Conservation (phyloP, 2,113 vertebrate species). For the Bos javanicus region DNA sequence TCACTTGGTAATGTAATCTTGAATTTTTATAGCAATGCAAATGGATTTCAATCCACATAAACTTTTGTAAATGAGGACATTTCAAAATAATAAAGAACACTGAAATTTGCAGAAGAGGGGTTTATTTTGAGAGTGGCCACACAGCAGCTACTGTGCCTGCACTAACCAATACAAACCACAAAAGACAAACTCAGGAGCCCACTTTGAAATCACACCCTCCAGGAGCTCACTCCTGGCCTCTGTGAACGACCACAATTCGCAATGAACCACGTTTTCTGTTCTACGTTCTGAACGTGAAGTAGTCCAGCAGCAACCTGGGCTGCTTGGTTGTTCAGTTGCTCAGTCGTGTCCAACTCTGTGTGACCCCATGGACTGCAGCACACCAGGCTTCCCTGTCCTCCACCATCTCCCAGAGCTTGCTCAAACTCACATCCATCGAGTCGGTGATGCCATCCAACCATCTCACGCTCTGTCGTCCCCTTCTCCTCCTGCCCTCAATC, state of each 20-base stretch:
- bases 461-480: neutral
- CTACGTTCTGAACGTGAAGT: neutral
- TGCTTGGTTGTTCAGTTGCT: neutral
- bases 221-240: neutral
- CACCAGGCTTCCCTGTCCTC: neutral
- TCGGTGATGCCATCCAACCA: neutral
- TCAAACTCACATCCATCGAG: neutral
- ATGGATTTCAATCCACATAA: neutral
- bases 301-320: neutral
- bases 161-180: neutral
- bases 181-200: neutral
- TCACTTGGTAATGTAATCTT: neutral
- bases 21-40: neutral
- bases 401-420: neutral
- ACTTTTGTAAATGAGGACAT: neutral
- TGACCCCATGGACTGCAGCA: neutral
- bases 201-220: neutral
- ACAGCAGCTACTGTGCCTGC: neutral
- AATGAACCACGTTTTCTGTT: neutral
- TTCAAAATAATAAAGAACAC: neutral
- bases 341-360: rapidly evolving
- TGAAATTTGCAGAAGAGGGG: neutral
- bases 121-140: neutral
- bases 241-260: neutral
- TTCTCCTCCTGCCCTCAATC: neutral